Percentiles rank a stretch among this genome's conserved stretches.
Evolutionary conservation across 1,140 invertebrate genomes (phyloP).

Genomic region (Hesperophylax magnus): DNA sequence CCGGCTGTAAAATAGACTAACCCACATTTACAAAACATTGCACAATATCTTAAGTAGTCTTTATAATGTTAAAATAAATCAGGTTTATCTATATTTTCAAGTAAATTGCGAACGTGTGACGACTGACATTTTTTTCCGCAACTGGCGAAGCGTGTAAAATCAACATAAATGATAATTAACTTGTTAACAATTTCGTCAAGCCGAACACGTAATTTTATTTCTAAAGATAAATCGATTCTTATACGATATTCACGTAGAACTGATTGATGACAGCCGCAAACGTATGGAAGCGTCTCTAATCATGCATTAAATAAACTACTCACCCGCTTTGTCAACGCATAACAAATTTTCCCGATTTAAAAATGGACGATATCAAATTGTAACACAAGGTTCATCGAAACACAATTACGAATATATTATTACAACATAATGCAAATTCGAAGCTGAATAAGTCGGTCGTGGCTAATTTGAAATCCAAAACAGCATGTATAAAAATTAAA

Average conservation of each 20-base stretch:
- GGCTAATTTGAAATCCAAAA: neutral
- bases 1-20: too few species aligned
- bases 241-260: neutral
- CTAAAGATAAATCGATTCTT: too few species aligned
- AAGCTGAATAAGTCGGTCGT: neutral
- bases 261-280: neutral
- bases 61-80: too few species aligned
- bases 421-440: neutral
- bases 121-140: too few species aligned
- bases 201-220: too few species aligned
- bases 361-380: constrained; percentile 16
- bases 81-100: too few species aligned
- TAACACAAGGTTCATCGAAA: constrained; percentile 11
- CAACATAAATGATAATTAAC: too few species aligned
- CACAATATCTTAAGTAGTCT: too few species aligned
- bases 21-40: too few species aligned
- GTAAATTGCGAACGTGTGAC: too few species aligned
- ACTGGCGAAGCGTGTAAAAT: too few species aligned
- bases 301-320: neutral
- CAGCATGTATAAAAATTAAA: neutral
- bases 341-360: neutral
- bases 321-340: neutral
- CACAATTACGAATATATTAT: neutral
- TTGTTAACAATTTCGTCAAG: too few species aligned
- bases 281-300: constrained; percentile 16